These are phyloP conservation scores for Tokudaia tokunoshimensis DNA, from an alignment of 2,797 vertebrate genomes.

Conservation along the genomic window DNA sequence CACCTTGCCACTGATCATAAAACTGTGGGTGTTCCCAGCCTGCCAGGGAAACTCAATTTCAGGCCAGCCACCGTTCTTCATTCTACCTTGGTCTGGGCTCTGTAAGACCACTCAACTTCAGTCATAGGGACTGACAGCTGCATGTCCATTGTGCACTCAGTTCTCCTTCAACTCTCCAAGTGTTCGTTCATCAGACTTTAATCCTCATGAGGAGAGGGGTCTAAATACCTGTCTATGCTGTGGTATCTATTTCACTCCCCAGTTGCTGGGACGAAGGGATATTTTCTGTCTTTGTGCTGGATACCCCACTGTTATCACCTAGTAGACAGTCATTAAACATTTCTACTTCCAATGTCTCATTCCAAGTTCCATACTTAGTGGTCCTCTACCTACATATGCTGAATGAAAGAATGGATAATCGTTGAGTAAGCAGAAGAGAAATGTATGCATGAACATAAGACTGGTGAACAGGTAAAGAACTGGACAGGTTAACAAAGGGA, in stretches of 20 bases:
- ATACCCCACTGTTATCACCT: not conserved
- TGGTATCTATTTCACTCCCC: not conserved
- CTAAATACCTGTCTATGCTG: not conserved
- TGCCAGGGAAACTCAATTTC: not conserved
- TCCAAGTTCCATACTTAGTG: not conserved
- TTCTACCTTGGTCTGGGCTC: not conserved
- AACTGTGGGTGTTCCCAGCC: not conserved
- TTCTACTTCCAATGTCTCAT: not conserved
- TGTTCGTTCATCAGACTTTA: not conserved
- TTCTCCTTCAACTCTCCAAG: constrained; percentile 4
- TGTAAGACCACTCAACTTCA: not conserved
- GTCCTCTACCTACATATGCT: not conserved
- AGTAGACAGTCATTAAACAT: not conserved
- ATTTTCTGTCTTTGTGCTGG: not conserved
- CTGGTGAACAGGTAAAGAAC: not conserved
- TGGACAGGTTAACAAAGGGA: not conserved
- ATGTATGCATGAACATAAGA: not conserved
- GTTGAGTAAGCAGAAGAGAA: not conserved
- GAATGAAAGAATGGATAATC: not conserved
- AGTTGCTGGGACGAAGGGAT: not conserved
- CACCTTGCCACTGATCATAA: not conserved
- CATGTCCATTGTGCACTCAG: not conserved
- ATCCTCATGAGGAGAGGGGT: not conserved
- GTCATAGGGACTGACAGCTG: not conserved
- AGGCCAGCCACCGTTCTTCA: not conserved